These are phyloP conservation scores for Rhyacophila evoluta DNA, from an alignment of 2,888 invertebrate species.

Conservation along the genomic window DNA sequence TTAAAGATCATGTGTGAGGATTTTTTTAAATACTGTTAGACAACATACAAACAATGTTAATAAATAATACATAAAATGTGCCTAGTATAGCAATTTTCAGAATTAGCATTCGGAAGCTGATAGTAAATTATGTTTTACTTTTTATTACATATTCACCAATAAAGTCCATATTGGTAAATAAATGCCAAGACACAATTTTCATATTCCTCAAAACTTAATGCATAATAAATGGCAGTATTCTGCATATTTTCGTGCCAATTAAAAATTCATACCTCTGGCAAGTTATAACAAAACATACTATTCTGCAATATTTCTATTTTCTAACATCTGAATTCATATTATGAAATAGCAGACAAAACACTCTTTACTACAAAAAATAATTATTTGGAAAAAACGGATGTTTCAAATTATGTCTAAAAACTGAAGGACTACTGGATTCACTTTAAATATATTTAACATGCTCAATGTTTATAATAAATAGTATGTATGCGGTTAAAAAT, in stretches of 20 bases:
- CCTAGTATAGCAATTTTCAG: no score
- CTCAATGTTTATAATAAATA: neutral
- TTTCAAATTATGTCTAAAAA: neutral
- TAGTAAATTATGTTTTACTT: no score
- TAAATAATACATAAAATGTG: no score
- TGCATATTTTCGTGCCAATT: neutral
- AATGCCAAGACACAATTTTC: neutral
- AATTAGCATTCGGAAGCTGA: no score
- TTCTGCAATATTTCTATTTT: neutral
- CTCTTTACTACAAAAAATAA: no score
- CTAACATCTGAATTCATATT: neutral
- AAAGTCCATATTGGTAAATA: no score
- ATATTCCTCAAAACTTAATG: neutral
- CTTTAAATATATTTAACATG: neutral
- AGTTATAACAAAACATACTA: conserved; percentile 2
- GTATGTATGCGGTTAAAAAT: neutral
- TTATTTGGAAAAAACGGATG: no score
- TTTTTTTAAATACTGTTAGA: no score
- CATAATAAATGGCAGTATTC: neutral
- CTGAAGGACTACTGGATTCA: neutral
- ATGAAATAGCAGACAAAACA: no score
- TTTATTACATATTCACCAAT: no score
- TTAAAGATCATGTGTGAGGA: no score
- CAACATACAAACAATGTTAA: no score
- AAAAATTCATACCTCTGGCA: conserved; percentile 17